Evolutionary conservation across 64 coral and sea anemone species (phyloP), one percentile per base, ranked within the genome.

Genomic region (Dendronephthya gigantea): DNA sequence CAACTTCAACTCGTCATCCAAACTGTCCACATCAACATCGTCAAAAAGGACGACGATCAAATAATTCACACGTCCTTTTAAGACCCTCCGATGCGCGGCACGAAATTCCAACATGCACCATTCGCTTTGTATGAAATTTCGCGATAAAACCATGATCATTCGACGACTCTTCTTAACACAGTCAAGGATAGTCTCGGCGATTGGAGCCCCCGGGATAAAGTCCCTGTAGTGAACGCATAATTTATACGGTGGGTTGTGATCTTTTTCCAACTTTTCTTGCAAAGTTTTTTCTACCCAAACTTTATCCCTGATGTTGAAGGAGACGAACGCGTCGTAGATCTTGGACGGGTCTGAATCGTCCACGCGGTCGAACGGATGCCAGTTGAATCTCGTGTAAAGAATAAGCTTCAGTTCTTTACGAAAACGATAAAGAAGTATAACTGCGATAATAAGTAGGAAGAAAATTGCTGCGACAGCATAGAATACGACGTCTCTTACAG

Each of bases 91-190:
- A 32, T 94, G 93, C 0, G 93, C 93, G 2, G 93, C 93, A 4
- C 93, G 87, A 37, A 94, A 94, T 79, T 94, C 93, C n/a, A 94
- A 36, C 93, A 86, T 87, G 47, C 93, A 94, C 93, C 93, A 94
- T 48, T 94, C 93, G 79, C 93, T 94, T 58, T 84, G 51, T 32
- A 92, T 83, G 48, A 94, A 94, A 33, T 85, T 86, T 2, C 69
- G 82, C 0, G 93, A 94, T 22, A 94, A 33, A 9, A 94, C 66
- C 84, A 94, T 85, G 52, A 94, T 82, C 84, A 86, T 94, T 1
- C 86, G 86, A 37, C 66, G 70, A 32, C 86, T 87, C 45, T 87
- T 12, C 15, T 47, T 66, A 50, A 87, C 86, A 25, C 86, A 74
- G 15, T 28, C 36, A 0, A 87, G 41, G 14, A 87, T 87, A 31